A percentile compares a stretch with the other conserved stretches of the same genome.
Evolutionary conservation across 2,797 vertebrate species (phyloP).

Genomic region (Diplodus sargus): DNA sequence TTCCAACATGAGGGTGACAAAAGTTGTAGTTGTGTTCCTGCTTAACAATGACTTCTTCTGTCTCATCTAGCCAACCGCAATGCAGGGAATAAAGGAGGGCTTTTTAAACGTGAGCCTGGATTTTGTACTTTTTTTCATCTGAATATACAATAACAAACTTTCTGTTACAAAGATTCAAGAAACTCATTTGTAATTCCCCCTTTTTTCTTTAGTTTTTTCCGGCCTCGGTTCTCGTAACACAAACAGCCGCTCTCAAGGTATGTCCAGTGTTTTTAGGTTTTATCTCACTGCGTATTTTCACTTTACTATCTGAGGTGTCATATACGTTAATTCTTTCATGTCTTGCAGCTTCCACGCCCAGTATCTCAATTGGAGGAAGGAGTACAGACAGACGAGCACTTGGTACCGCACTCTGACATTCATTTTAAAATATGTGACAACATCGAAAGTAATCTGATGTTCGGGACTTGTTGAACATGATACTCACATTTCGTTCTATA

Average conservation of each 20-base stretch:
- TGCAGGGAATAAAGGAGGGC: constrained; percentile 52
- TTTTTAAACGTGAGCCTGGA: constrained; percentile 76
- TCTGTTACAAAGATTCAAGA: neutral
- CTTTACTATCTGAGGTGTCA: neutral
- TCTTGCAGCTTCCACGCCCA: constrained; percentile 63
- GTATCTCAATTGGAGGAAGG: constrained; percentile 60
- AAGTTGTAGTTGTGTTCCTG: too few species aligned
- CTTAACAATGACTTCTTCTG: neutral
- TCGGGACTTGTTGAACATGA: neutral
- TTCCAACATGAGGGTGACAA: neutral
- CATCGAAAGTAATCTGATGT: neutral
- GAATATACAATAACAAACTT: neutral
- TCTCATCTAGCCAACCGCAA: constrained; percentile 60
- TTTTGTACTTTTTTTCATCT: neutral
- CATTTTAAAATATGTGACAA: neutral
- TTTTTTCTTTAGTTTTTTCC: constrained; percentile 79
- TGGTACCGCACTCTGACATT: constrained; percentile 41
- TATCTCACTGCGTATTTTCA: neutral
- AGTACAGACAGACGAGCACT: constrained; percentile 69
- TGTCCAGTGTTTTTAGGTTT: neutral
- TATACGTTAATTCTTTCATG: neutral
- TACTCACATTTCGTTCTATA: constrained; percentile 16
- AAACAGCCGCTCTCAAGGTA: constrained; percentile 72
- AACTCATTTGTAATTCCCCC: accelerated
- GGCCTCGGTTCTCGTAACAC: constrained; percentile 73